A percentile compares a stretch with the other conserved stretches of the same genome.
phyloP scores from a whole-genome alignment of 2,113 vertebrate genomes.

The Gasterosteus aculeatus region DNA sequence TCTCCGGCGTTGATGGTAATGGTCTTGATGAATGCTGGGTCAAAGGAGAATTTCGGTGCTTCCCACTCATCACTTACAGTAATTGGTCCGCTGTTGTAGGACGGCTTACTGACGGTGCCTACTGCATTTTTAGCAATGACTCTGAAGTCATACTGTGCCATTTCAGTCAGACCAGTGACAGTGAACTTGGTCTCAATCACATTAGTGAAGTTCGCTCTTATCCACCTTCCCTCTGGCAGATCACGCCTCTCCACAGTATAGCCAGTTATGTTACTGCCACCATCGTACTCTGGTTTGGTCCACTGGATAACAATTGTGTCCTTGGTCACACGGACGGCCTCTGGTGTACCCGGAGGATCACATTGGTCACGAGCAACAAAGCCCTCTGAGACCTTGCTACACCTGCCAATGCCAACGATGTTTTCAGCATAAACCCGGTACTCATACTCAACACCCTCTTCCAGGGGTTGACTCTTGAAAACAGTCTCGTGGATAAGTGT shows the following conservation, averaged over 20 bases:
- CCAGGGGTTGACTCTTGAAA: constrained; percentile 92
- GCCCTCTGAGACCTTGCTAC: constrained; percentile 96
- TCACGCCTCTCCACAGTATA: constrained; percentile 97
- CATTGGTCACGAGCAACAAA: constrained; percentile 95
- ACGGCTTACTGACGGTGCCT: constrained; percentile 93
- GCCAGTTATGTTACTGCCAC: constrained; percentile 95
- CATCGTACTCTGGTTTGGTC: constrained; percentile 97
- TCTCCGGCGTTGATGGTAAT: constrained; percentile 92
- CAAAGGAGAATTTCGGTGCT: constrained; percentile 93
- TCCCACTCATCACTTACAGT: constrained; percentile 93
- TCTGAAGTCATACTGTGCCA: constrained; percentile 96
- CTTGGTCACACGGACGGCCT: constrained; percentile 91
- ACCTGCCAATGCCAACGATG: constrained; percentile 94
- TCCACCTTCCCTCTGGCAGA: constrained; percentile 96
- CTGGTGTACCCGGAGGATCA: constrained; percentile 94
- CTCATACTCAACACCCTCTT: constrained; percentile 96
- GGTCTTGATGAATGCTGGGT: constrained; percentile 92
- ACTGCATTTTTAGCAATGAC: constrained; percentile 97
- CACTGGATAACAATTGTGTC: constrained; percentile 91
- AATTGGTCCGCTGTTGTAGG: constrained; percentile 96
- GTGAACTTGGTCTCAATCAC: constrained; percentile 97
- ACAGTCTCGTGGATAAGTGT: constrained; percentile 90
- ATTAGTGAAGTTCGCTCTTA: constrained; percentile 97
- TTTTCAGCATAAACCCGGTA: constrained; percentile 97
- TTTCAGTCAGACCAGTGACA: constrained; percentile 93